Percentiles rank a stretch among this genome's conserved stretches.
Conservation (phyloP, 2,888 invertebrate genomes). For the Drosophila austrosaltans region DNA sequence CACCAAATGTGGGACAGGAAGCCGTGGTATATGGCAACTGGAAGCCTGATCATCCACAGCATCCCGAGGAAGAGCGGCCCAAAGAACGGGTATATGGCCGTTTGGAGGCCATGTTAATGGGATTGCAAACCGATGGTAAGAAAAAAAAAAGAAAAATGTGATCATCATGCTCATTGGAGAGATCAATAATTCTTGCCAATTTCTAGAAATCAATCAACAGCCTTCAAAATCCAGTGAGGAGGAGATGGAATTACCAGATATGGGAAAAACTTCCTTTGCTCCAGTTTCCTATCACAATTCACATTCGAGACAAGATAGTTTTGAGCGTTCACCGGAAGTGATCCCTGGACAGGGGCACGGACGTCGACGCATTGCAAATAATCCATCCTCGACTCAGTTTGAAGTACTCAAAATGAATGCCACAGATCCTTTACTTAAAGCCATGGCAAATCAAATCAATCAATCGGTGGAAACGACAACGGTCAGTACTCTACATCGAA, state of each 20-base stretch:
- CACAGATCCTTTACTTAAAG: slow-evolving; percentile 54
- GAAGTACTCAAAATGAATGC: slow-evolving; percentile 55
- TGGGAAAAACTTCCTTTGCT: slow-evolving; percentile 28
- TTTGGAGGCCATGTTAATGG: slow-evolving; percentile 69
- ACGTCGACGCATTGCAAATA: slow-evolving; percentile 47
- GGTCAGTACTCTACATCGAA: not conserved
- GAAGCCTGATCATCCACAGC: slow-evolving; percentile 73
- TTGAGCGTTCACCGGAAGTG: slow-evolving; percentile 53
- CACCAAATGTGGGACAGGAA: slow-evolving; percentile 46
- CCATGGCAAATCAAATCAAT: slow-evolving; percentile 69
- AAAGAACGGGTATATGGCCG: slow-evolving; percentile 61
- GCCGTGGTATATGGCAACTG: slow-evolving; percentile 77
- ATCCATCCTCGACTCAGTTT: slow-evolving; percentile 27
- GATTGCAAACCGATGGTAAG: slow-evolving; percentile 62
- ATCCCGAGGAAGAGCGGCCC: slow-evolving; percentile 52
- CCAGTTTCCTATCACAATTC: slow-evolving; percentile 41
- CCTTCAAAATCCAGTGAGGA: slow-evolving; percentile 53
- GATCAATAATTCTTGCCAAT: not conserved
- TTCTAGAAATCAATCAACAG: slow-evolving; percentile 42
- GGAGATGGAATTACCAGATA: slow-evolving; percentile 2
- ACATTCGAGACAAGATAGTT: slow-evolving; percentile 45
- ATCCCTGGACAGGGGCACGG: slow-evolving; percentile 26
- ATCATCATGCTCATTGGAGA: not conserved
- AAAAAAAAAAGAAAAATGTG: not conserved
- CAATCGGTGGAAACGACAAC: slow-evolving; percentile 65